Base-by-base conservation (phyloP, 2,113 vertebrate genomes). In the Sigmodon hispidus region DNA sequence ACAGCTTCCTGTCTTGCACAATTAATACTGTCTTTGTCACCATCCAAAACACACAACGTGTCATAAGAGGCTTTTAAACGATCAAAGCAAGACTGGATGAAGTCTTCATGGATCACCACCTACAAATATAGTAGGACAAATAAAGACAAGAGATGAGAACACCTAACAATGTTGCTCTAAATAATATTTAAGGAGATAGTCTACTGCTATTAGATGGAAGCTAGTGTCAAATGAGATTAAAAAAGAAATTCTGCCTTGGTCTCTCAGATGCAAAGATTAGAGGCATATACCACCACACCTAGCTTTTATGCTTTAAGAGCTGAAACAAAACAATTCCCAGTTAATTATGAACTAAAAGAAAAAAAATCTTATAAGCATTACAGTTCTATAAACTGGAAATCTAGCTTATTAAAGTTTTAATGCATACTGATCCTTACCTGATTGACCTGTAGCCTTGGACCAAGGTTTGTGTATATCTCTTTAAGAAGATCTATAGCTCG, bases 71-170 rank as follows among this genome's bases (percentile, higher is more conserved):
- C 99, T 98, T 99, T 99, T 76, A 99, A 99, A 95, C 99, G 99
- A 98, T 99, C 99, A 85, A 99, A 99, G 98, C 99, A 99, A 72
- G 99, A 99, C 97, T 99, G 99, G 98, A 99, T 99, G 97, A 99
- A 99, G 97, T 99, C 99, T 98, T 99, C 99, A 89, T 99, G 99
- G 98, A 99, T 99, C 98, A 99, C 99, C 98, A 99, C 99, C 99
- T 99, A 97, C 95, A 97, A 92, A 43, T 67, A 98, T 70, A 98
- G 97, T 87, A 8, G 48, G 85, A 65, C 86, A 95, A 97, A 94
- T 84, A 13, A 69, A 91, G 81, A 65, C 11, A 57, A 57, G n/a
- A 55, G 77, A 45, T 61, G 24, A 63, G 26, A 43, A 63, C 7
- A 83, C 1, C 5, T 63, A 81, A 81, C 77, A 57, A 80, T 21